Conservation (phyloP, 1,140 invertebrate genomes). For the Danaus melanippus region DNA sequence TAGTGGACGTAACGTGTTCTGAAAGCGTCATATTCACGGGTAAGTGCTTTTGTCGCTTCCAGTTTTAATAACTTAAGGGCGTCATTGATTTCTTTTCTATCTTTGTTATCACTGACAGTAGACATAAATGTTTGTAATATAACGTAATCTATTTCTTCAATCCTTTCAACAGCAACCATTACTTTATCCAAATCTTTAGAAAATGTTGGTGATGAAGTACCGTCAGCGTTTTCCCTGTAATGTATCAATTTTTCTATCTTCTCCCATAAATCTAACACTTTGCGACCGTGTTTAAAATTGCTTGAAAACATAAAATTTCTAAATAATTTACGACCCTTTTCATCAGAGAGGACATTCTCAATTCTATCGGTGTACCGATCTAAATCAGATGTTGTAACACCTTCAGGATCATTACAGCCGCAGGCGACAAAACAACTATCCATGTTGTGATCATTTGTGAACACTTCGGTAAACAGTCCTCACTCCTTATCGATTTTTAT, state of each 20-base stretch:
- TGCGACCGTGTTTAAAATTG: constrained; percentile 52
- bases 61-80: constrained; percentile 51
- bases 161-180: constrained; percentile 51
- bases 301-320: constrained; percentile 63
- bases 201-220: constrained; percentile 31
- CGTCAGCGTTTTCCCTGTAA: constrained; percentile 41
- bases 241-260: constrained; percentile 48
- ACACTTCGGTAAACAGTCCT: constrained; percentile 25
- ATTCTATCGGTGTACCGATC: constrained; percentile 69
- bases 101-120: constrained; percentile 40
- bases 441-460: constrained; percentile 48
- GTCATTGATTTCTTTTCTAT: constrained; percentile 51
- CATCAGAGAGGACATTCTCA: constrained; percentile 65
- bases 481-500: constrained; percentile 45
- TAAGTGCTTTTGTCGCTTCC: constrained; percentile 54
- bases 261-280: constrained; percentile 58
- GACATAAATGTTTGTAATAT: constrained; percentile 54
- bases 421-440: constrained; percentile 65
- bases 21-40: constrained; percentile 56
- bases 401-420: constrained; percentile 59
- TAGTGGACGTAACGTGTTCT: constrained; percentile 48
- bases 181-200: constrained; percentile 45
- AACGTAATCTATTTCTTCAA: constrained; percentile 61
- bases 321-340: constrained; percentile 60
- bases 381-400: constrained; percentile 60